phyloP scores from a whole-genome alignment of 2,113 vertebrate species.

The Sterrhoptilus dennistouni region DNA sequence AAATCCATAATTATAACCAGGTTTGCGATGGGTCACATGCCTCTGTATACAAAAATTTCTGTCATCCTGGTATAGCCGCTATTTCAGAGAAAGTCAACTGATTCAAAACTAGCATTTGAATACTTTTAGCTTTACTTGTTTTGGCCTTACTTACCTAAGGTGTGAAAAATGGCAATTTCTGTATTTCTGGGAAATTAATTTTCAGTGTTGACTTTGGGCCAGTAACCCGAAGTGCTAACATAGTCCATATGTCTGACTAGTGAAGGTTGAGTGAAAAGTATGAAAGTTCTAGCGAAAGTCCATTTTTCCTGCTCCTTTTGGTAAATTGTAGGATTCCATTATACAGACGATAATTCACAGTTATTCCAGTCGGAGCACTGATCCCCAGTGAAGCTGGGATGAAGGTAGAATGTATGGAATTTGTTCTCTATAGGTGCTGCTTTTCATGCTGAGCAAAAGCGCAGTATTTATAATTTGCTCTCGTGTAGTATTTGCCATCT shows the following conservation, averaged over 20 bases:
- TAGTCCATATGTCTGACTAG: conserved; percentile 65
- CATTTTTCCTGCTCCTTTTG: conserved; percentile 61
- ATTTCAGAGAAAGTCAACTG: conserved; percentile 30
- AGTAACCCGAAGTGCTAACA: conserved; percentile 64
- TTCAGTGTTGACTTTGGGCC: conserved; percentile 51
- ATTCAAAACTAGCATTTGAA: conserved; percentile 37
- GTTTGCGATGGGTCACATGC: neutral
- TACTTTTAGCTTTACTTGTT: conserved; percentile 47
- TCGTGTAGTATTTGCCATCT: neutral
- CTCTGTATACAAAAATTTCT: neutral
- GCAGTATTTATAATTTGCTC: neutral
- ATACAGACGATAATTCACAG: conserved; percentile 35
- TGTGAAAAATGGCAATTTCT: conserved; percentile 57
- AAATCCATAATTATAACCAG: conserved; percentile 52
- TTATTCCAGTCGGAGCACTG: conserved; percentile 34
- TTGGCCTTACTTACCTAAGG: conserved; percentile 34
- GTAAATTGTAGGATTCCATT: conserved; percentile 67
- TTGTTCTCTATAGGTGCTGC: conserved; percentile 7
- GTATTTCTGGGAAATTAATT: conserved; percentile 70
- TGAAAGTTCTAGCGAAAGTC: conserved; percentile 47
- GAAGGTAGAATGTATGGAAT: conserved; percentile 46
- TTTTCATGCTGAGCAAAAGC: neutral
- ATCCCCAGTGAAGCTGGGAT: conserved; percentile 15
- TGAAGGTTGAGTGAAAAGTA: conserved; percentile 44
- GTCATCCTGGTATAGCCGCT: neutral